Evolutionary conservation across 2,113 vertebrate genomes (phyloP), one percentile per base, ranked within the genome.

Genomic region (Hiodon alosoides): DNA sequence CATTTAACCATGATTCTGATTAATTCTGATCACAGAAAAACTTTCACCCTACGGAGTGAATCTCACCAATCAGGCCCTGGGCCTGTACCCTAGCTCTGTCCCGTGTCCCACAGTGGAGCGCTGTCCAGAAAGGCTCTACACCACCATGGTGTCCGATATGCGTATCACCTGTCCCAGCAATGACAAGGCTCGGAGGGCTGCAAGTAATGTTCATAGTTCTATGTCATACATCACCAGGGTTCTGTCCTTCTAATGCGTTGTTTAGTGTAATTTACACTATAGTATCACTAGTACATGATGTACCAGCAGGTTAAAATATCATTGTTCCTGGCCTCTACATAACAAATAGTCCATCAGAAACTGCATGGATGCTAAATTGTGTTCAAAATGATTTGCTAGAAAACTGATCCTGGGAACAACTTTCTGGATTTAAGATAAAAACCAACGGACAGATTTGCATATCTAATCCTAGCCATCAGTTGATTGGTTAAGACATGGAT

Each of bases 111-210:
- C 80, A 66, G 54, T 0, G 8, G 82, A 85, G 55, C 86, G 86
- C 74, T 93, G 91, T 59, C 89, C 86, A 0, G 92, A 92, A 85
- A 79, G 87, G 61, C 72, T 84, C 2, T 92, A 85, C 80, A 91
- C 89, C 81, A 92, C 90, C 64, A 90, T 93, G 91, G 87, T 83
- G 69, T 91, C 92, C 0, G 92, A 93, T 83, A 82, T 92, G 81
- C 84, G 89, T 47, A 3, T 16, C 74, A 90, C 85, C 17, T 93
- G 92, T 70, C 91, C 91, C 47, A 88, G 79, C 66, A 86, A 89
- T n/a, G 82, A 89, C 67, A 81, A 88, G 78, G 90, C 91, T 67
- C 4, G 6, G 31, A 86, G 79, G 71, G 92, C 90, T n/a, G 88
- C 90, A 85, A 87, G 92, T 92, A 78, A 11, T 68, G 52, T 7